Base-by-base conservation (phyloP, 2,888 invertebrate genomes). In the Oxytorus armatus region DNA sequence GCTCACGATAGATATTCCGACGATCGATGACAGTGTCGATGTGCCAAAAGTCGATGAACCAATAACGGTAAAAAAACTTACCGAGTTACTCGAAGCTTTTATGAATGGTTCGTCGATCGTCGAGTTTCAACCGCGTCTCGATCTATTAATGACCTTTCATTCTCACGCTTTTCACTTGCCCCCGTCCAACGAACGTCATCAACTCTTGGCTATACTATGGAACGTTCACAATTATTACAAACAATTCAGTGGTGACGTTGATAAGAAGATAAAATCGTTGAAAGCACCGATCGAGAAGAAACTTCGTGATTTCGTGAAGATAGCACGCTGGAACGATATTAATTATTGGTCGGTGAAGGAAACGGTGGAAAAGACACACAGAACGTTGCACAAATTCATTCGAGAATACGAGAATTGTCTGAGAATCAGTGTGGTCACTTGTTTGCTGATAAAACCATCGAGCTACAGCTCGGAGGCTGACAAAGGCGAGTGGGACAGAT, bases 301-400 rank as follows among this genome's bases (percentile, higher is more conserved):
- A 90, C 92, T 99, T 10, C 96, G 96, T 84, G 98, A 98, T 85
- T 98, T 97, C 89, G 96, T 99, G 0, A 98, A 98, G 92, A 98
- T 99, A 70, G 97, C 97, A 65, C 94, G 97, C 44, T 99, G 99
- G 97, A 97, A 96, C 87, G 99, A 99, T 88, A 94, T 97, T 11
- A 99, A 96, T 88, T 98, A 98, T 90, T 98, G 97, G 95, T 96
- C 98, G 36, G 95, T 99, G 70, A 97, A 97, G 85, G 96, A 96
- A 84, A 96, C 97, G 0, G 95, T 98, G 0, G 96, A 96, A 47
- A 97, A 97, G 88, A 96, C 97, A 0, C 98, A 98, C 89, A 95
- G 96, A 82, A 96, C 95, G 18, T 92, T 99, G 8, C 96, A 97
- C 89, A 98, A 98, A 90, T 96, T 96, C 88, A 95, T 97, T 33